phyloP scores from a whole-genome alignment of 1,140 invertebrate species.

The Papilio polytes region DNA sequence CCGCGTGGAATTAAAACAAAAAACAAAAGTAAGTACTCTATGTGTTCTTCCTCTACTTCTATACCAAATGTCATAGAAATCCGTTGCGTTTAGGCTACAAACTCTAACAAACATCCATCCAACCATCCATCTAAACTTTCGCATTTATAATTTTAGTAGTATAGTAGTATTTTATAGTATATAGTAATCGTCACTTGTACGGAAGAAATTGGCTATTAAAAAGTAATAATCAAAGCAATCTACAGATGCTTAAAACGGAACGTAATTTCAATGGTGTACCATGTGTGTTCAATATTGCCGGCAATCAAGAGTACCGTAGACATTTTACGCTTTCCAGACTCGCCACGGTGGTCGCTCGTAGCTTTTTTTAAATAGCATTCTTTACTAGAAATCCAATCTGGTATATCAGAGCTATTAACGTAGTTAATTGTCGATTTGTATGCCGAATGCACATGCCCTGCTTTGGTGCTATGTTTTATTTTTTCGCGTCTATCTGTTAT shows the following conservation, averaged over 20 bases:
- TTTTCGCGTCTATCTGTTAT: constrained; percentile 32
- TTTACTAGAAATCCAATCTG: constrained; percentile 70
- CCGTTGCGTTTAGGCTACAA: no score
- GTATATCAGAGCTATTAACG: constrained; percentile 59
- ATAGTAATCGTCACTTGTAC: no score
- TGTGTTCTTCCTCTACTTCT: no score
- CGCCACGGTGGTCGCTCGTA: constrained; percentile 56
- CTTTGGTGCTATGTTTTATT: constrained; percentile 46
- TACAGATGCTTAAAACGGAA: neutral
- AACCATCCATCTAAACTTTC: no score
- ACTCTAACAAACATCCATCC: no score
- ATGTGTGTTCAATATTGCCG: constrained; percentile 51
- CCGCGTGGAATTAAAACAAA: no score
- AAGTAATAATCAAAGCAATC: neutral
- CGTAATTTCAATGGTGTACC: constrained; percentile 11
- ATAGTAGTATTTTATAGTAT: no score
- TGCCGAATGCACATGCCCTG: constrained; percentile 59
- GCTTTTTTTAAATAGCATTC: constrained; percentile 68
- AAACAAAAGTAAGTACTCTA: no score
- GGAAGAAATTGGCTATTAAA: neutral
- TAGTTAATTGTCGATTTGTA: constrained; percentile 74
- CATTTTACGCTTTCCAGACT: constrained; percentile 74
- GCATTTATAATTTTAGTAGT: no score
- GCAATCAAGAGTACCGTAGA: constrained; percentile 19
- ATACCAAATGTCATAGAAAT: no score